Conservation (phyloP, 2,888 invertebrate genomes). For the Notodonta dromedarius region DNA sequence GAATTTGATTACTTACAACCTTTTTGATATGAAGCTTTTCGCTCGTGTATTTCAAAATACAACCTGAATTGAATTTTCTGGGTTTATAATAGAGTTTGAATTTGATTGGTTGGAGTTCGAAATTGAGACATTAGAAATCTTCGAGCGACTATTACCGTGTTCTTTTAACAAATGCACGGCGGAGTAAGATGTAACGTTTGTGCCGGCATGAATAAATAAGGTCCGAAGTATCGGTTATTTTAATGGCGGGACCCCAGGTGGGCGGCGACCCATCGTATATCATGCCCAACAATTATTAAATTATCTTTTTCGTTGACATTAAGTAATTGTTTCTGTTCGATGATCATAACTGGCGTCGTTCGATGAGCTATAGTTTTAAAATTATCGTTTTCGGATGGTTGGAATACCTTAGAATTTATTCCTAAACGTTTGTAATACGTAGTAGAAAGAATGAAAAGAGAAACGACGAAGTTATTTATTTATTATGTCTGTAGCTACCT, state of each 20-base stretch:
- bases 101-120: slow-evolving; percentile 44
- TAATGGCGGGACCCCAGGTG: slow-evolving; percentile 77
- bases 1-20: slow-evolving; percentile 41
- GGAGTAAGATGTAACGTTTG: slow-evolving; percentile 81
- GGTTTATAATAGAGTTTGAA: slow-evolving; percentile 41
- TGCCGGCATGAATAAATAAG: slow-evolving; percentile 78
- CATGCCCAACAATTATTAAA: slow-evolving; percentile 82
- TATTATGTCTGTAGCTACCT: no score
- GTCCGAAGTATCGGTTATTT: slow-evolving; percentile 75
- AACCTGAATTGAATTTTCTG: slow-evolving; percentile 45
- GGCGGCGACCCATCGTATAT: slow-evolving; percentile 77
- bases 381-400: slow-evolving; percentile 50
- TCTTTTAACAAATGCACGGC: slow-evolving; percentile 82
- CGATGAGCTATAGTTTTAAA: slow-evolving; percentile 70
- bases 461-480: no score
- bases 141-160: slow-evolving; percentile 80
- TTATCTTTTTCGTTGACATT: slow-evolving; percentile 83
- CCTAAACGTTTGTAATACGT: neutral
- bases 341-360: slow-evolving; percentile 66
- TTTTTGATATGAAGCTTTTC: slow-evolving; percentile 44
- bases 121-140: slow-evolving; percentile 84
- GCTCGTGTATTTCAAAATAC: slow-evolving; percentile 59
- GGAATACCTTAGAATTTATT: slow-evolving; percentile 7
- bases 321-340: slow-evolving; percentile 80
- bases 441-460: no score